Percentiles rank a stretch among this genome's conserved stretches.
These are phyloP conservation scores for Poeciliopsis occidentalis DNA, from an alignment of 2,113 vertebrate genomes.

Conservation along the genomic window DNA sequence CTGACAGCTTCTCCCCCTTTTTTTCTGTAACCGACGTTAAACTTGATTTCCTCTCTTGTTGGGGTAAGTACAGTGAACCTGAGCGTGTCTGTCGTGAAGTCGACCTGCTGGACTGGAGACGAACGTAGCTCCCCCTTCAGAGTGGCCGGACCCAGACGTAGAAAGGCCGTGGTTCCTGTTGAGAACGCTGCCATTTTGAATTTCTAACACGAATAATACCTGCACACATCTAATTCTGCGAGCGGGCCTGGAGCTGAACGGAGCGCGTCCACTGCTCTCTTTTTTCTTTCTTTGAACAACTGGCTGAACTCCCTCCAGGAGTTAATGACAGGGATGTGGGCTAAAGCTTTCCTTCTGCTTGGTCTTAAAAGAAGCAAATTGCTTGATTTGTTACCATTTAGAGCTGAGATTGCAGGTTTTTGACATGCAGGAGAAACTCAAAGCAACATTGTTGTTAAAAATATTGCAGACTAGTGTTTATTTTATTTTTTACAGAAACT, in stretches of 20 bases:
- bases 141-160: background rate
- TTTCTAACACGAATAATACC: background rate
- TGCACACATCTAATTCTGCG: background rate
- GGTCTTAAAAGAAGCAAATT: background rate
- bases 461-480: background rate
- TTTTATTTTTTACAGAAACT: background rate
- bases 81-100: too few relatives aligned
- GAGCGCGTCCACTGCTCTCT: too few relatives aligned
- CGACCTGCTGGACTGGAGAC: too few relatives aligned
- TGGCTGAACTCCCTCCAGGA: background rate
- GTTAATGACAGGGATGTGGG: background rate
- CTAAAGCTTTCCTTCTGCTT: background rate
- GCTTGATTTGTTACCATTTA: background rate
- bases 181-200: background rate
- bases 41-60: too few relatives aligned
- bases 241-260: background rate
- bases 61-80: too few relatives aligned
- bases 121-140: background rate
- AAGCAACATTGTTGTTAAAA: background rate
- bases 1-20: too few relatives aligned
- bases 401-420: background rate
- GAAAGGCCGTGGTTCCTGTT: too few relatives aligned
- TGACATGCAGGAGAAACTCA: background rate
- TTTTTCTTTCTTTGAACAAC: background rate
- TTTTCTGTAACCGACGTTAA: too few relatives aligned